Conservation (phyloP, 1,140 invertebrate genomes). For the Leptinotarsa lineolata region DNA sequence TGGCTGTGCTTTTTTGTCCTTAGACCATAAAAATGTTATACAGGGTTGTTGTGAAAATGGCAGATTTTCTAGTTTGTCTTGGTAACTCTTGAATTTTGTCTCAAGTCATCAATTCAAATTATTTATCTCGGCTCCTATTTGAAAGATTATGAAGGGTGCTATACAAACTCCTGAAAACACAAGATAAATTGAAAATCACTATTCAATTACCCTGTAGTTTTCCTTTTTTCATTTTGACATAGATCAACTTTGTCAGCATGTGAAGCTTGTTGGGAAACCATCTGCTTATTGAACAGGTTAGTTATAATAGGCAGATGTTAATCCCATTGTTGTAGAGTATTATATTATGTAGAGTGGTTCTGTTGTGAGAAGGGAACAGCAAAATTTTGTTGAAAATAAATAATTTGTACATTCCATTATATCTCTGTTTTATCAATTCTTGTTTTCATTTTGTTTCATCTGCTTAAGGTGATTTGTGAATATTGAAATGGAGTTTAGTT, state of each 20-base stretch:
- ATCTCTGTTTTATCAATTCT: constrained; percentile 50
- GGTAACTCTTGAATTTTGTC: background rate
- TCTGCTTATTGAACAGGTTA: constrained; percentile 24
- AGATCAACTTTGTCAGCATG: constrained; percentile 33
- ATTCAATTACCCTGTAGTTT: constrained; percentile 30
- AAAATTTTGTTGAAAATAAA: constrained; percentile 52
- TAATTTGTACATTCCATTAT: constrained; percentile 53
- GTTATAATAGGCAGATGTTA: constrained; percentile 26
- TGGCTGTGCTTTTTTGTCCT: constrained; percentile 31
- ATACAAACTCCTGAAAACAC: background rate
- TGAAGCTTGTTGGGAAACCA: constrained; percentile 25
- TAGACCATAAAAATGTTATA: constrained; percentile 46
- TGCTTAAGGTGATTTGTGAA: background rate
- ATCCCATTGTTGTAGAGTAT: constrained; percentile 38
- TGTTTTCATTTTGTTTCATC: constrained; percentile 42
- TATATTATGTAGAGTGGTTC: constrained; percentile 44
- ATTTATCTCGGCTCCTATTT: too few relatives aligned
- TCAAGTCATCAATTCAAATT: background rate
- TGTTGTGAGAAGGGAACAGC: constrained; percentile 50
- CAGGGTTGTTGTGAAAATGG: constrained; percentile 22
- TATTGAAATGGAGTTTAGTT: too few relatives aligned
- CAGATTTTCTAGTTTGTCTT: background rate
- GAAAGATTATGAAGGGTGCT: too few relatives aligned
- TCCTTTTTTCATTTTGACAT: constrained; percentile 40
- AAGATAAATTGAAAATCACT: background rate